Evolutionary conservation across 2,888 invertebrate species (phyloP), one percentile per base, ranked within the genome.

Genomic region (Gastrophysa polygoni): DNA sequence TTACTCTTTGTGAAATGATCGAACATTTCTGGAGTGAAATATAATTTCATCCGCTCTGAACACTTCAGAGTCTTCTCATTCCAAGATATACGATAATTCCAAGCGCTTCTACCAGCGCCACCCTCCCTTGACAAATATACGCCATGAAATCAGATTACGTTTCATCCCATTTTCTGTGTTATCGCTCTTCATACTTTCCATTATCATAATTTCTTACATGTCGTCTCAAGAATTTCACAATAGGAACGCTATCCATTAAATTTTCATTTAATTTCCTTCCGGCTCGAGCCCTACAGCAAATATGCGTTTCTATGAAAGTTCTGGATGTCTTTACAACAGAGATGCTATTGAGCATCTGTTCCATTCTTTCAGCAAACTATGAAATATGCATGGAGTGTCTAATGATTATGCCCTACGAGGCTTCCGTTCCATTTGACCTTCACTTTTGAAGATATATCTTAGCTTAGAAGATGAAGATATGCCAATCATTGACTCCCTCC

Each of bases 61-160:
- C 29, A 32, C 29, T 32, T 32, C 10, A 10, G 29, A 32, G 29
- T 24, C 6, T 4, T 32, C 29, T 32, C 29, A 10, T 10, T 32
- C 10, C 10, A 8, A 32, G 10, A 32, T 10, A 32, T 10, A 32
- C 10, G 29, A 32, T 32, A 32, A 32, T 32, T 32, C 29, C 10
- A 32, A 32, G 29, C 5, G 29, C 47, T 17, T 20, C 17, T 46
- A 55, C 55, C 58, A 38, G 18, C 43, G 16, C 17, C 55, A 55
- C 55, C 58, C 50, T 29, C 43, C 17, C 63, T 66, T 63, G 61
- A 69, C 68, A 64, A 69, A 71, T 70, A 70, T 70, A 71, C 68
- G 65, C 65, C 68, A 70, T 71, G 70, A 69, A 69, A 71, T 69
- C 62, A 60, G 66, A 71, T 71, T 71, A 69, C 67, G 64, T 66